Evolutionary conservation across 1,140 invertebrate species (phyloP).

Genomic region (Cydia amplana): DNA sequence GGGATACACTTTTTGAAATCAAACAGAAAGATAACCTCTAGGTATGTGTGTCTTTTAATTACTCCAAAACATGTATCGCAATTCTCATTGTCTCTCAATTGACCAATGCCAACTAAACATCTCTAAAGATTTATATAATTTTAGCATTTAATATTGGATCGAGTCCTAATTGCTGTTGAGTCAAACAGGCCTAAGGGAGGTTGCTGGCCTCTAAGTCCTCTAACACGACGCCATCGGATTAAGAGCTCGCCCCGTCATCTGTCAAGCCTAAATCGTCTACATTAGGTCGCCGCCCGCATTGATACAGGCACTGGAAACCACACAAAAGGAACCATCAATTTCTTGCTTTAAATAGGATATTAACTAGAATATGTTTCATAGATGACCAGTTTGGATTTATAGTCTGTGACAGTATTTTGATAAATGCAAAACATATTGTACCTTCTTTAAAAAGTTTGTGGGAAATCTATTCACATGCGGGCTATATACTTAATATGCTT

Average conservation of each 20-base stretch:
- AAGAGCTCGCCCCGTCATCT: conserved; percentile 2
- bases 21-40: too few species aligned
- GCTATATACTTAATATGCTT: too few species aligned
- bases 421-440: too few species aligned
- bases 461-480: too few species aligned
- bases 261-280: conserved; percentile 18
- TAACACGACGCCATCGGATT: conserved; percentile 1
- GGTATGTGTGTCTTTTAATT: too few species aligned
- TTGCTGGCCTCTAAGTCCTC: neutral
- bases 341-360: neutral
- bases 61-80: too few species aligned
- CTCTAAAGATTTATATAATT: neutral
- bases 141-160: neutral
- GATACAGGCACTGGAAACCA: neutral
- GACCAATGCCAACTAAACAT: too few species aligned
- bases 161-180: neutral
- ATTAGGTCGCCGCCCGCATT: conserved; percentile 1
- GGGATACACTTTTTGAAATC: too few species aligned
- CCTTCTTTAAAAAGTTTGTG: too few species aligned
- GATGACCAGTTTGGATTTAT: neutral
- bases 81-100: too few species aligned
- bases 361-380: neutral
- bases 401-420: neutral
- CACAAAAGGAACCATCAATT: conserved; percentile 3
- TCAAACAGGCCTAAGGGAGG: neutral